Evolutionary conservation across 2,888 invertebrate genomes (phyloP), one percentile per base, ranked within the genome.

Genomic region (Serrognathus titanus): DNA sequence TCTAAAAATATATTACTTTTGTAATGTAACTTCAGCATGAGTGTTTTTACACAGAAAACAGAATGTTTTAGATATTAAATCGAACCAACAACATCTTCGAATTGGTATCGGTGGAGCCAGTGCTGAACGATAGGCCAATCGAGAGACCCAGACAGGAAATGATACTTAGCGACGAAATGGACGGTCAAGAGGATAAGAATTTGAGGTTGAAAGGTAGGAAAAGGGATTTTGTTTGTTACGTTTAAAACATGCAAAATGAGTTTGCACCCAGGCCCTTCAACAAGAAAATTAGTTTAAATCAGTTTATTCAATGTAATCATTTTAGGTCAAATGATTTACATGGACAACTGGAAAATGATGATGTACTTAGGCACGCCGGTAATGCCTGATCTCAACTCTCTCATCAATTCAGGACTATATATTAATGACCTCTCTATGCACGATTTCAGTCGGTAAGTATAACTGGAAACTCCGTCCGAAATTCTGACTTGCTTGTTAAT

Each of bases 401-500:
- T 98, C 68, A 91, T 96, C 60, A 89, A 90, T 46, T 92, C 95
- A 0, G 97, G 97, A 0, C 84, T 98, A 0, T 98, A 94, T 75
- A 96, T 98, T 74, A 98, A 98, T 73, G 98, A 98, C 79, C 83
- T 98, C 51, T 97, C 97, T n/a, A 94, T 98, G 91, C 97, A 98
- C 72, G 98, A 98, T 74, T 97, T 97, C 65, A 97, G 97, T 83
- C 87, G 97, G 92, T 91, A 77, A 72, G 70, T 62, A 56, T 12
- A 36, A 12, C 39, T 6, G 39, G 8, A 39, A 39, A 39, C n/a
- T 39, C 10, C 11, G 39, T 31, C 7, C 24, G 6, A 31, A 31
- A 31, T 31, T 31, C 24, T 31, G 24, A 31, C 8, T 48, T 12
- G 20, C 4, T 49, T 20, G n/a, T 53, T 53, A 20, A 8, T 48